These are phyloP conservation scores for Cranoglanis bouderius DNA, from an alignment of 2,113 vertebrate genomes.

Conservation along the genomic window DNA sequence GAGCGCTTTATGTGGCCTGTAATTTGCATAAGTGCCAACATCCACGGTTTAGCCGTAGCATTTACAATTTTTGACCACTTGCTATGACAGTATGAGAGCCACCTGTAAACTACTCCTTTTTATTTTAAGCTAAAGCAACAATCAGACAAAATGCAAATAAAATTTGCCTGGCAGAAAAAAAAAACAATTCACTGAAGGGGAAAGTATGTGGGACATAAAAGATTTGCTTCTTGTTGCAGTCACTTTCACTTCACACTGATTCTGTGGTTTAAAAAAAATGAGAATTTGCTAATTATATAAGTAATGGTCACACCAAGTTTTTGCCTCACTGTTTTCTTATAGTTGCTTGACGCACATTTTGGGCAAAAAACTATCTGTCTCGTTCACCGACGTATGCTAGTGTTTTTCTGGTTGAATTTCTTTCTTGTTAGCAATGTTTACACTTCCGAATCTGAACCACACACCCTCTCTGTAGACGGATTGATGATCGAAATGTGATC, in stretches of 20 bases:
- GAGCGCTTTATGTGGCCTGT: slow-evolving; percentile 41
- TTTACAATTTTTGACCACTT: not conserved
- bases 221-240: not conserved
- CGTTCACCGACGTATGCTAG: not conserved
- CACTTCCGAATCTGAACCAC: slow-evolving; percentile 34
- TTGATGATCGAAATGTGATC: slow-evolving; percentile 32
- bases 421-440: slow-evolving; percentile 6
- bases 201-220: not conserved
- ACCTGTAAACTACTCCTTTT: not conserved
- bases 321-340: not conserved
- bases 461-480: slow-evolving; percentile 19
- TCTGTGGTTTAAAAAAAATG: not conserved
- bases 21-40: not conserved
- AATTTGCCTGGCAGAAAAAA: not conserved
- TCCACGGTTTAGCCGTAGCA: not conserved
- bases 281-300: not conserved
- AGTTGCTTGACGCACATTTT: not conserved
- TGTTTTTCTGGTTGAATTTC: not conserved
- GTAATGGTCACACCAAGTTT: not conserved
- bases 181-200: not conserved
- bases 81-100: not conserved
- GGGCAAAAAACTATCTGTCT: not conserved
- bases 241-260: not conserved
- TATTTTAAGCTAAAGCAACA: not conserved
- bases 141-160: not conserved